Base-by-base conservation (phyloP, 2,888 invertebrate genomes). In the Alcis repandata region DNA sequence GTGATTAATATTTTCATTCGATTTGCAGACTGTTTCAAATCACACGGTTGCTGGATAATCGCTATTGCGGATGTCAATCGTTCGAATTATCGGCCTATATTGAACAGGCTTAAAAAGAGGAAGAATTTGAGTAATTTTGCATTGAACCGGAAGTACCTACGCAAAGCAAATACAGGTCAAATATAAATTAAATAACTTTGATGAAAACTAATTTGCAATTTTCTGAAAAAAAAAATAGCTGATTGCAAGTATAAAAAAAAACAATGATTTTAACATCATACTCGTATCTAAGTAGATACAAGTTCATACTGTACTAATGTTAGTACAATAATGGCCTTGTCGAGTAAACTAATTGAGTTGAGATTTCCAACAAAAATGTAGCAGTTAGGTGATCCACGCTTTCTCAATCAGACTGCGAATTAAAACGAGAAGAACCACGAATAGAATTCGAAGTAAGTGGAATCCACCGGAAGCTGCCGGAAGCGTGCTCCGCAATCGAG, bases 401-500 rank as follows among this genome's bases (percentile, higher is more conserved):
- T 71, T 73, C 60, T 68, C 74, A 79, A 78, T 77, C 77, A 78
- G 75, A 66, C 65, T 63, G 62, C 59, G 68, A 81, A 78, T 79
- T 78, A 82, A 82, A 82, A 78, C 74, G 71, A 74, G 68, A 75
- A 74, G 73, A 72, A 70, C 72, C 60, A 74, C 60, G 66, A 77
- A 79, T 76, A 77, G 79, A 84, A 83, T 80, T 79, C 77, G 71
- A 79, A 83, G 74, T 73, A 78, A 82, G 80, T 79, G 74, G 80
- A 81, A 82, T 81, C 82, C 80, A 73, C 77, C 80, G 82, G 82
- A 79, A 81, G 40, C 11, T 6, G 27, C 77, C 84, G 89, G 88
- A 88, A 87, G 79, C 79, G 80, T 76, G 79, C 73, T 78, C 83
- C 83, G 86, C 87, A 86, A 85, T 87, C 81, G 86, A 85, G 82